Evolutionary conservation across 2,888 invertebrate genomes (phyloP).

Genomic region (Andrena camellia): DNA sequence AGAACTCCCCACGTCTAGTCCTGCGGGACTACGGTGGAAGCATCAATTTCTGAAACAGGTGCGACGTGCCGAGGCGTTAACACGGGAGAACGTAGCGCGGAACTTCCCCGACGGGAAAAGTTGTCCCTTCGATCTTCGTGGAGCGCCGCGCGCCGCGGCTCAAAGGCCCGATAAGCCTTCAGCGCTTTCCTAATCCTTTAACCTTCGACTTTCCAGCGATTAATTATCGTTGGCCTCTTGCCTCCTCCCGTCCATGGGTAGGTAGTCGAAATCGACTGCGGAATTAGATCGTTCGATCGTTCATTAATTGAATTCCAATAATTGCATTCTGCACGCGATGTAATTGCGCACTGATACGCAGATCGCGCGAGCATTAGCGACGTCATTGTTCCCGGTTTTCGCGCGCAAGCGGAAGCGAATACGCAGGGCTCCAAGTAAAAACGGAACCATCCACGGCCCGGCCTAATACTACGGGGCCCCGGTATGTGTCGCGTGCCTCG

Average conservation of each 20-base stretch:
- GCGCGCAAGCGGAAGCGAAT: not conserved
- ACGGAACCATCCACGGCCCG: conserved; percentile 22
- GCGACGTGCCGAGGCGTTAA: conserved; percentile 74
- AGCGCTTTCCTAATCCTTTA: not conserved
- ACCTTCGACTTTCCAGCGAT: not conserved
- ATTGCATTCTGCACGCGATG: conserved; percentile 38
- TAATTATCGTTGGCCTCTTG: conserved; percentile 29
- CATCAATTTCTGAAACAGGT: conserved; percentile 78
- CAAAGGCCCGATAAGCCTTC: not conserved
- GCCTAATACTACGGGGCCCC: not conserved
- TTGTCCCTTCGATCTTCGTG: conserved; percentile 22
- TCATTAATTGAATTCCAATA: conserved; percentile 56
- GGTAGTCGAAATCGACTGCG: conserved; percentile 2
- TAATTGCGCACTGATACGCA: conserved; percentile 50
- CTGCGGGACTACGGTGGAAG: conserved; percentile 61
- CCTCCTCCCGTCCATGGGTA: not conserved
- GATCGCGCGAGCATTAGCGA: conserved; percentile 1
- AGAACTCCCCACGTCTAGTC: conserved; percentile 56
- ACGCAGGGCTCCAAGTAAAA: conserved; percentile 18
- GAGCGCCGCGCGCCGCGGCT: not conserved
- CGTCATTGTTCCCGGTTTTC: conserved; percentile 5
- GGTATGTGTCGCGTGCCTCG: conserved; percentile 37
- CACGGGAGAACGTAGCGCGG: conserved; percentile 63
- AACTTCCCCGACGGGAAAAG: conserved; percentile 56
- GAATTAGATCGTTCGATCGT: conserved; percentile 13